These are phyloP conservation scores for Pituophis catenifer DNA, from an alignment of 2,113 vertebrate genomes.

Conservation along the genomic window DNA sequence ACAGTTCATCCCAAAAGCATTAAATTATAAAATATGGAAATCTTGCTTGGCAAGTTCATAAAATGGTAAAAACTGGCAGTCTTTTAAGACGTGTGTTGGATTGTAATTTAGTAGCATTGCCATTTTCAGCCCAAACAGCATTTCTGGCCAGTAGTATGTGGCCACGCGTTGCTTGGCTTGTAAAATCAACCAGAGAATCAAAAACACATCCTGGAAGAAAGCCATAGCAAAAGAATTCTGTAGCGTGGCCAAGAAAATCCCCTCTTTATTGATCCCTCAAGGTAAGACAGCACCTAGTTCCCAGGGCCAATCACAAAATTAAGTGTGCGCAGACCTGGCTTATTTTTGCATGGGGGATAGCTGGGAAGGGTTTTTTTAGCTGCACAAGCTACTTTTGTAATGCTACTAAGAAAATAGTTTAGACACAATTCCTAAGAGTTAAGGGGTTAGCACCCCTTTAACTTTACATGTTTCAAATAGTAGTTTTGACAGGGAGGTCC, in stretches of 20 bases:
- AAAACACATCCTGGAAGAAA: background rate
- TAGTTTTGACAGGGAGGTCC: background rate
- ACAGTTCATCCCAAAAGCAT: background rate
- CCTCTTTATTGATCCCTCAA: background rate
- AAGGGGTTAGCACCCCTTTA: background rate
- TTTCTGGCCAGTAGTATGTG: background rate
- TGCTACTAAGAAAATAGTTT: background rate
- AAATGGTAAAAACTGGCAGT: background rate
- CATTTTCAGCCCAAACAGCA: background rate
- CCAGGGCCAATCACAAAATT: background rate
- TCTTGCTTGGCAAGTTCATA: background rate
- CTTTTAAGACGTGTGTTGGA: background rate
- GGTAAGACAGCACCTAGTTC: background rate
- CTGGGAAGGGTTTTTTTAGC: background rate
- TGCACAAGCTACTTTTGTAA: background rate
- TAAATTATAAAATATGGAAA: background rate
- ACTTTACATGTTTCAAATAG: background rate
- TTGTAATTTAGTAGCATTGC: background rate
- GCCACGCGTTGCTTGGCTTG: background rate
- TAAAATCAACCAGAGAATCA: background rate
- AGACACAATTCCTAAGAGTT: background rate
- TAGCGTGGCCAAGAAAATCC: background rate
- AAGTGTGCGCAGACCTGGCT: background rate
- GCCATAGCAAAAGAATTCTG: background rate
- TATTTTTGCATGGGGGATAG: background rate